These are phyloP conservation scores for Sebastes fasciatus DNA, from an alignment of 2,113 vertebrate genomes.

Conservation along the genomic window DNA sequence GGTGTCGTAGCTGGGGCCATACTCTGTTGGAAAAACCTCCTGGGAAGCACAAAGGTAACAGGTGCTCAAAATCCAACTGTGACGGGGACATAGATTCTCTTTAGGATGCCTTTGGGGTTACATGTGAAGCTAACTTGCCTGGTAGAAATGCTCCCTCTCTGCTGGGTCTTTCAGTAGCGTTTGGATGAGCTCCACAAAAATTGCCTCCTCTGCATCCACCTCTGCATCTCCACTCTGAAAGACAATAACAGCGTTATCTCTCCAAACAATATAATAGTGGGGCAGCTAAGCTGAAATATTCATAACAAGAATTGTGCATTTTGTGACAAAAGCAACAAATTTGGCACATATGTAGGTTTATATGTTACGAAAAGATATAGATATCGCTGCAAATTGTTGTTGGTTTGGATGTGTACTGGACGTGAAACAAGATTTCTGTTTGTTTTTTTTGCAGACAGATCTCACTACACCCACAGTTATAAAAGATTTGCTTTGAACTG, in stretches of 20 bases:
- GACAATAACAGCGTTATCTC: neutral
- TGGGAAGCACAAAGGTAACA: conserved; percentile 37
- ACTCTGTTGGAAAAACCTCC: conserved; percentile 82
- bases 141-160: conserved; percentile 74
- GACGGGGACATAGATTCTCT: neutral
- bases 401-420: too few species aligned
- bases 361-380: too few species aligned
- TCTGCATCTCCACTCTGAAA: conserved; percentile 75
- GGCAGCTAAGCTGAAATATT: too few species aligned
- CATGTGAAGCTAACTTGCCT: conserved; percentile 45
- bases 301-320: too few species aligned
- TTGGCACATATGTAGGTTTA: too few species aligned
- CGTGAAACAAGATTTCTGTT: too few species aligned
- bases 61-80: neutral
- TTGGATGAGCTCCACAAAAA: conserved; percentile 71
- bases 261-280: neutral
- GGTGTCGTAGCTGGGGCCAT: conserved; percentile 80
- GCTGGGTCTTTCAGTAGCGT: conserved; percentile 70
- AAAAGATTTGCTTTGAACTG: too few species aligned
- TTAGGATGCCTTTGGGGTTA: too few species aligned
- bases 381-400: too few species aligned
- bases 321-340: too few species aligned
- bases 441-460: too few species aligned
- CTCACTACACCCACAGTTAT: too few species aligned
- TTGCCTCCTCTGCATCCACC: conserved; percentile 70